Evolutionary conservation across 2,797 vertebrate species (phyloP).

Genomic region (Pachyuromys duprasi): DNA sequence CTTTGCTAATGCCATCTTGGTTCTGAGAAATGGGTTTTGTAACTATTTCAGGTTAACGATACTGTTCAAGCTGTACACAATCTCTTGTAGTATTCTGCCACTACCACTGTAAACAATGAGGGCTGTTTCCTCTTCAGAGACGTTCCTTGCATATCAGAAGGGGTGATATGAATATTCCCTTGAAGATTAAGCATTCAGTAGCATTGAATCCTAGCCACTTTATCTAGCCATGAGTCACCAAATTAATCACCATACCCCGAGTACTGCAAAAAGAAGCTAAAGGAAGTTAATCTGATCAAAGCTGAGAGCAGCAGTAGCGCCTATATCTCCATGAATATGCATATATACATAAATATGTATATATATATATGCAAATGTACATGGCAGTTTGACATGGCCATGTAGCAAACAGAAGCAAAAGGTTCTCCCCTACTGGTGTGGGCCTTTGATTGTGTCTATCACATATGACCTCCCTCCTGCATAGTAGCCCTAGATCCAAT

Average conservation of each 20-base stretch:
- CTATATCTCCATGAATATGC: neutral
- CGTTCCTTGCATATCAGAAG: neutral
- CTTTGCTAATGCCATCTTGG: neutral
- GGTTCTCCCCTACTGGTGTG: neutral
- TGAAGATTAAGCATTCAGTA: neutral
- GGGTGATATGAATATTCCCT: neutral
- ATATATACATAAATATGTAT: fast-evolving
- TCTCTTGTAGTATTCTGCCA: too few relatives aligned
- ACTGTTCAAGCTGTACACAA: too few relatives aligned
- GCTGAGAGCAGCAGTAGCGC: neutral
- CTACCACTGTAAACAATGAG: too few relatives aligned
- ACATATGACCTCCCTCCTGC: neutral
- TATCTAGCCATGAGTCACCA: neutral
- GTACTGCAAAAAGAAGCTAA: neutral
- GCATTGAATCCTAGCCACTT: neutral
- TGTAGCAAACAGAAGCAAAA: neutral
- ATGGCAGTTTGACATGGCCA: neutral
- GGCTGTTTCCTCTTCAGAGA: neutral
- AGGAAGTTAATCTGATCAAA: neutral
- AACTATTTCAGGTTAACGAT: neutral
- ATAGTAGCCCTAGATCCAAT: neutral
- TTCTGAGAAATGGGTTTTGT: neutral
- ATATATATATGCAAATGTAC: neutral
- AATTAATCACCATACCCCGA: neutral
- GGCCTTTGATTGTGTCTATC: neutral